A percentile compares a stretch with the other conserved stretches of the same genome.
These are phyloP conservation scores for Meiosimyza decipiens DNA, from an alignment of 2,888 invertebrate species.

Conservation along the genomic window DNA sequence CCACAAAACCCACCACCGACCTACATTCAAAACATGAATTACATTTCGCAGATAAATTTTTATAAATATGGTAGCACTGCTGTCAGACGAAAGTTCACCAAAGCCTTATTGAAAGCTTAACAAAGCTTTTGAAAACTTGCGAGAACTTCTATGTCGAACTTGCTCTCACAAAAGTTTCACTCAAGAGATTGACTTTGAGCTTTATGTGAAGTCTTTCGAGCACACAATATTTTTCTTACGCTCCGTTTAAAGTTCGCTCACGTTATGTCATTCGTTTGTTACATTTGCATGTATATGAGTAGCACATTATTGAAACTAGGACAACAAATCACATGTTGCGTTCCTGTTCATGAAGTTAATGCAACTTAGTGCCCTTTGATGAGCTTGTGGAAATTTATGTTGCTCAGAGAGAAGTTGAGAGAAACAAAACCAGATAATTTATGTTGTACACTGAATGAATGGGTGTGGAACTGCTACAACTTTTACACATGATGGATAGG, in stretches of 20 bases:
- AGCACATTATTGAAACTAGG: constrained; percentile 56
- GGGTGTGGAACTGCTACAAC: too few relatives aligned
- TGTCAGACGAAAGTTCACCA: background rate
- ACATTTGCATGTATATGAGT: too few relatives aligned
- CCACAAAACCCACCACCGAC: too few relatives aligned
- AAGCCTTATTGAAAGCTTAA: background rate
- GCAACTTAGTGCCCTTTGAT: constrained; percentile 16
- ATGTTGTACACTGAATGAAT: too few relatives aligned
- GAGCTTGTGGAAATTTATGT: background rate
- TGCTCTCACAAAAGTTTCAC: background rate
- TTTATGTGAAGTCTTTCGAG: background rate
- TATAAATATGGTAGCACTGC: too few relatives aligned
- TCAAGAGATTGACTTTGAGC: background rate
- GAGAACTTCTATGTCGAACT: background rate
- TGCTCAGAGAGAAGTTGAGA: too few relatives aligned
- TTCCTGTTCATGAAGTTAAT: constrained; percentile 40
- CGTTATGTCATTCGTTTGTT: constrained; percentile 43
- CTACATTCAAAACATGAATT: too few relatives aligned
- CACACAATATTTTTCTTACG: background rate
- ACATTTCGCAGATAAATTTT: too few relatives aligned
- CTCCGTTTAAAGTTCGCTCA: background rate
- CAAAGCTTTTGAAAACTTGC: background rate
- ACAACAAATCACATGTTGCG: constrained; percentile 65
- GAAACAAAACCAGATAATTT: too few relatives aligned
- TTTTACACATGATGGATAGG: too few relatives aligned